Evolutionary conservation across 2,797 vertebrate genomes (phyloP), one percentile per base, ranked within the genome.

Genomic region (Kryptopterus vitreolus): DNA sequence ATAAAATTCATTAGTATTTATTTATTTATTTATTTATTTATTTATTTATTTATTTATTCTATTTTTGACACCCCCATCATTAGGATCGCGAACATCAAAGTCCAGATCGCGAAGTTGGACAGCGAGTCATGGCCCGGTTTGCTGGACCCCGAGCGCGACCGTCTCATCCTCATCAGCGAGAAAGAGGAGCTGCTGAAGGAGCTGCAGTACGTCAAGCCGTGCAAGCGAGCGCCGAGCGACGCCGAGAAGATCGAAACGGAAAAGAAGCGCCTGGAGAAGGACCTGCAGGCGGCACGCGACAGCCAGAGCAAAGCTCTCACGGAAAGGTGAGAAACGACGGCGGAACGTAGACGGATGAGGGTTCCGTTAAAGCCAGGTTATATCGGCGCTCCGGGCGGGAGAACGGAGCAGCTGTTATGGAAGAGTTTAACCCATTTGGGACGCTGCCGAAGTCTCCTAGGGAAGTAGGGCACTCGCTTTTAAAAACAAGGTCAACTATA

Each of bases 111-210:
- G 61, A 96, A 96, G 83, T 92, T 99, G 66, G 96, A 98, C 91
- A 97, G 95, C 0, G 96, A 99, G 90, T 96, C 96, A 16, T 99
- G 97, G 97, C 98, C 98, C 0, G 98, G 97, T 0, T 92, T 98
- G 86, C 92, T 99, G 83, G 98, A 99, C 90, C 96, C 96, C 0
- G 98, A 99, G 90, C 90, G 95, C 15, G 97, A 99, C 85, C 95
- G 97, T 1, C 93, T 99, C 53, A 97, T 98, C 85, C 91, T 99
- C 80, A 98, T 99, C 88, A 98, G 94, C 0, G 98, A 99, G 91
- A 99, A 99, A 87, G 98, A 98, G 89, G 97, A 99, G 89, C 94
- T 99, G 31, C 91, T 99, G 77, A 99, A 98, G 88, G 98, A 99
- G 90, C 96, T 99, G 93, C 92, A 96, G 76, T 98, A 97, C 80